Conservation (phyloP, 2,113 vertebrate species). For the Caretta caretta region DNA sequence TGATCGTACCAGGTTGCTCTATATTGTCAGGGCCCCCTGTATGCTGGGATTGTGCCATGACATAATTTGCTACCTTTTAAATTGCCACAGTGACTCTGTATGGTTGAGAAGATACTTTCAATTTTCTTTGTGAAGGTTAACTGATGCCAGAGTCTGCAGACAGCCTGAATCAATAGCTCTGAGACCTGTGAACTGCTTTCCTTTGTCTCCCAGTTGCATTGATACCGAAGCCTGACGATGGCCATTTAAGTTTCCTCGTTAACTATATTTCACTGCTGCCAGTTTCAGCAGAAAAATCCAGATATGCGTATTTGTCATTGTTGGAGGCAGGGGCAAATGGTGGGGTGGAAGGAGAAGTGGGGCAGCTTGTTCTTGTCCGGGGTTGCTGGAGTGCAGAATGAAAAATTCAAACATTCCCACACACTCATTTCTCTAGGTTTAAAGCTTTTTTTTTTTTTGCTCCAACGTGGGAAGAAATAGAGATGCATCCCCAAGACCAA, state of each 20-base stretch:
- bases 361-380: background rate
- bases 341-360: background rate
- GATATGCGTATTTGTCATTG: background rate
- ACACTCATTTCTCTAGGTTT: background rate
- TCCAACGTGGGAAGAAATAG: background rate
- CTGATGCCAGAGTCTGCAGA: background rate
- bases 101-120: background rate
- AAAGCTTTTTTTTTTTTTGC: background rate
- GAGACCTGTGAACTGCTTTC: background rate
- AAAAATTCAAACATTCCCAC: background rate
- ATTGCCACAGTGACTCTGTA: background rate
- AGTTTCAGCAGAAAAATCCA: background rate
- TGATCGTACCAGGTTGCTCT: background rate
- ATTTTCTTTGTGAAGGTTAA: background rate
- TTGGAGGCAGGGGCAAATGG: background rate
- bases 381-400: background rate
- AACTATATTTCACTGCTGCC: background rate
- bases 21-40: background rate
- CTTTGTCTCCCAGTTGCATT: background rate
- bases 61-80: background rate
- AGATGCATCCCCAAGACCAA: background rate
- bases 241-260: background rate
- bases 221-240: background rate
- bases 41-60: background rate
- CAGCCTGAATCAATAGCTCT: background rate